Evolutionary conservation across 2,113 vertebrate species (phyloP).

Genomic region (Platanista minor): DNA sequence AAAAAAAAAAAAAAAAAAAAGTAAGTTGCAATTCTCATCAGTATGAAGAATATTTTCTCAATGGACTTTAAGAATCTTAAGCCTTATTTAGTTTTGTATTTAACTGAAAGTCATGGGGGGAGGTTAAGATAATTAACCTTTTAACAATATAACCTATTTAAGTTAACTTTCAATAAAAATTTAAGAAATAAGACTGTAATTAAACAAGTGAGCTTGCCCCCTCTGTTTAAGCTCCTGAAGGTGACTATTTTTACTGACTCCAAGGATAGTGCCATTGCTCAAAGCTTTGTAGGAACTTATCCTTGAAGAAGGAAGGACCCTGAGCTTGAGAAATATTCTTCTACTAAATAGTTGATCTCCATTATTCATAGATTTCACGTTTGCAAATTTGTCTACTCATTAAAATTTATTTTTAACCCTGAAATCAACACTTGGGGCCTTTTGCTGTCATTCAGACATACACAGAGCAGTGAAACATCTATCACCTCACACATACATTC

Average conservation of each 20-base stretch:
- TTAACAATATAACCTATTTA: background rate
- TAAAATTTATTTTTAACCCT: background rate
- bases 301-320: background rate
- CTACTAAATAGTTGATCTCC: too few relatives aligned
- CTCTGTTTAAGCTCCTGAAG: background rate
- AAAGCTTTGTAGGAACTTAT: background rate
- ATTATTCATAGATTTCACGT: background rate
- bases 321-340: background rate
- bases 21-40: background rate
- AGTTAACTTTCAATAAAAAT: background rate
- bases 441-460: background rate
- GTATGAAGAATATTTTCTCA: background rate
- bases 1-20: too few relatives aligned
- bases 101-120: background rate
- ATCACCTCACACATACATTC: rapidly evolving
- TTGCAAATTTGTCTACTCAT: background rate
- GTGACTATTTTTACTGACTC: background rate
- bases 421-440: rapidly evolving
- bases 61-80: background rate
- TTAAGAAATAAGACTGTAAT: background rate
- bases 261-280: background rate
- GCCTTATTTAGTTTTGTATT: background rate
- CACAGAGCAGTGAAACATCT: background rate
- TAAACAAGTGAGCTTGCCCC: background rate
- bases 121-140: background rate